Evolutionary conservation across 2,888 invertebrate species (phyloP).

Genomic region (Dione juno): DNA sequence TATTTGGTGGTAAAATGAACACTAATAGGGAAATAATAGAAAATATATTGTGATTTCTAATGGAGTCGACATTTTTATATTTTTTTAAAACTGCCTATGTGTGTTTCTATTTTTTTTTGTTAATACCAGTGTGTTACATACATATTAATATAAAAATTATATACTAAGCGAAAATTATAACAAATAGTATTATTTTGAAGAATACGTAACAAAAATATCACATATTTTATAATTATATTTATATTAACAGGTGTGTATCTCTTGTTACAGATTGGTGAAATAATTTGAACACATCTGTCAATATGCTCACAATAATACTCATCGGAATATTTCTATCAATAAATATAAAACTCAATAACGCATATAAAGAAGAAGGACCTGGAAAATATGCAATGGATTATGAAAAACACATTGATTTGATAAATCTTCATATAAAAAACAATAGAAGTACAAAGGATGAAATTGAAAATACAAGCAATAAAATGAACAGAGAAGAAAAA

Average conservation of each 20-base stretch:
- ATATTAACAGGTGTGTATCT: background rate
- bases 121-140: too few species aligned
- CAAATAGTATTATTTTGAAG: too few species aligned
- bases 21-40: too few species aligned
- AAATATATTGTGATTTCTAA: too few species aligned
- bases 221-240: background rate
- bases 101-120: too few species aligned
- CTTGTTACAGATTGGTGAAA: constrained; percentile 21
- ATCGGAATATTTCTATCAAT: constrained; percentile 6
- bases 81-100: too few species aligned
- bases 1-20: too few species aligned
- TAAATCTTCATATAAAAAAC: background rate
- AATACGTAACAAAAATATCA: too few species aligned
- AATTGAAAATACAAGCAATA: background rate
- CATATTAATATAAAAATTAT: too few species aligned
- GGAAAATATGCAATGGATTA: background rate
- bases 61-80: too few species aligned
- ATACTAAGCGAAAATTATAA: too few species aligned
- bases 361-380: background rate
- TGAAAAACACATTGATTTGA: background rate
- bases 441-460: constrained; percentile 15
- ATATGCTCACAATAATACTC: background rate
- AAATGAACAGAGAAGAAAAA: background rate
- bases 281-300: background rate
- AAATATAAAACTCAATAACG: constrained; percentile 7